Conservation (phyloP, 2,797 vertebrate species). For the Fundulus diaphanus region DNA sequence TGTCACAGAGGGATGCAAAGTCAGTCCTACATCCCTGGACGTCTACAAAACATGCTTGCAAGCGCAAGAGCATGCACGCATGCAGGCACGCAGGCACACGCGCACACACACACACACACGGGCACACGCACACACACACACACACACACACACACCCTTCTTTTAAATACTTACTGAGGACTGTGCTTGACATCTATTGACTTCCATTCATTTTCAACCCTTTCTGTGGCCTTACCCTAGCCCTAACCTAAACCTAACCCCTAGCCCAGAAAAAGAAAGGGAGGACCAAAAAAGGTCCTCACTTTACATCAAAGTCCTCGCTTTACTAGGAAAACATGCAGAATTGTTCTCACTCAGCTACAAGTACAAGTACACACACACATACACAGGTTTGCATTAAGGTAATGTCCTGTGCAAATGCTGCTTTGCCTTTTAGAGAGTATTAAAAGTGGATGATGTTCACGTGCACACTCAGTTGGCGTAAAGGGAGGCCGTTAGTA, state of each 20-base stretch:
- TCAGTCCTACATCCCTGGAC: constrained; percentile 31
- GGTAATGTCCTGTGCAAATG: constrained; percentile 67
- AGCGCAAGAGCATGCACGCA: neutral
- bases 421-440: constrained; percentile 69
- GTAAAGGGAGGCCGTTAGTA: constrained; percentile 34
- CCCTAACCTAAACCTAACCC: no score
- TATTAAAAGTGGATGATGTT: constrained; percentile 70
- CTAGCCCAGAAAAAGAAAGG: no score
- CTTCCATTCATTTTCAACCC: no score
- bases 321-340: no score
- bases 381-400: constrained; percentile 54
- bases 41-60: constrained; percentile 9
- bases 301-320: no score
- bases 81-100: neutral
- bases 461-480: constrained; percentile 45
- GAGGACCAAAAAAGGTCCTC: no score
- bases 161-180: no score
- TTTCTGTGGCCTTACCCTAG: no score
- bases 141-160: constrained; percentile 28
- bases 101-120: constrained; percentile 22
- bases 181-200: no score
- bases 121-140: no score
- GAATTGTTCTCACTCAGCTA: no score
- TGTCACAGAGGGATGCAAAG: constrained; percentile 47
- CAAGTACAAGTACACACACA: neutral